A percentile compares a stretch with the other conserved stretches of the same genome.
These are phyloP conservation scores for Rhinogobius similis DNA, from an alignment of 2,113 vertebrate species.

Conservation along the genomic window DNA sequence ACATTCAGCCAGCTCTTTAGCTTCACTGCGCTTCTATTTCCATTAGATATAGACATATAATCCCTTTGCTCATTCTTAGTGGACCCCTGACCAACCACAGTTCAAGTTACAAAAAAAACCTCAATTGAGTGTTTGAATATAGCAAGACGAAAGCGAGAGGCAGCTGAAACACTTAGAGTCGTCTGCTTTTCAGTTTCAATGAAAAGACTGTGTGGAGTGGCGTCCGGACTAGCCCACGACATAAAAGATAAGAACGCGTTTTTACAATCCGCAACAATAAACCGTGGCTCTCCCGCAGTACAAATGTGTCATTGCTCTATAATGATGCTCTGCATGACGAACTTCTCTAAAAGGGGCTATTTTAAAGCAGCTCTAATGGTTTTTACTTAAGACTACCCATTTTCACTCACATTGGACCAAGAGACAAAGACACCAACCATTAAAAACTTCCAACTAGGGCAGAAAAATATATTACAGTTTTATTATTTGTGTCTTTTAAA, in stretches of 20 bases:
- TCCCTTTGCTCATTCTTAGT: background rate
- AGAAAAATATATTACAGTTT: background rate
- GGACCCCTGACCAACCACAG: slow-evolving; percentile 27
- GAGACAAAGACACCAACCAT: slow-evolving; percentile 38
- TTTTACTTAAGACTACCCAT: slow-evolving; percentile 56
- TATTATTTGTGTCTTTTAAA: background rate
- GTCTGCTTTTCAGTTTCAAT: slow-evolving; percentile 50
- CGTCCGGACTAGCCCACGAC: slow-evolving; percentile 46
- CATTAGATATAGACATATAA: no score
- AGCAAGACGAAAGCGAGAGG: slow-evolving; percentile 18
- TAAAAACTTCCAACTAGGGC: slow-evolving; percentile 42
- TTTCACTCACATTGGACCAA: slow-evolving; percentile 31
- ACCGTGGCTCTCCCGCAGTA: slow-evolving; percentile 29
- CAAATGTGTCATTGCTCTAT: slow-evolving; percentile 60
- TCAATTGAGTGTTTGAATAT: slow-evolving; percentile 36
- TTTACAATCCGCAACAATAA: slow-evolving; percentile 64
- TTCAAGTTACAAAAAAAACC: slow-evolving; percentile 3
- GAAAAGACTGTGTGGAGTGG: slow-evolving; percentile 63
- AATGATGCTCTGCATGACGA: slow-evolving; percentile 60
- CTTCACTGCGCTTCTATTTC: background rate
- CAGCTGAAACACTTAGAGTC: slow-evolving; percentile 34
- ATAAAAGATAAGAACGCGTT: slow-evolving; percentile 60
- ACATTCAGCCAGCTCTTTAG: background rate
- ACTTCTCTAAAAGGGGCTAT: slow-evolving; percentile 54
- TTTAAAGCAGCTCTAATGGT: slow-evolving; percentile 43